Evolutionary conservation across 2,888 invertebrate species (phyloP).

Genomic region (Caenorhabditis sinica): DNA sequence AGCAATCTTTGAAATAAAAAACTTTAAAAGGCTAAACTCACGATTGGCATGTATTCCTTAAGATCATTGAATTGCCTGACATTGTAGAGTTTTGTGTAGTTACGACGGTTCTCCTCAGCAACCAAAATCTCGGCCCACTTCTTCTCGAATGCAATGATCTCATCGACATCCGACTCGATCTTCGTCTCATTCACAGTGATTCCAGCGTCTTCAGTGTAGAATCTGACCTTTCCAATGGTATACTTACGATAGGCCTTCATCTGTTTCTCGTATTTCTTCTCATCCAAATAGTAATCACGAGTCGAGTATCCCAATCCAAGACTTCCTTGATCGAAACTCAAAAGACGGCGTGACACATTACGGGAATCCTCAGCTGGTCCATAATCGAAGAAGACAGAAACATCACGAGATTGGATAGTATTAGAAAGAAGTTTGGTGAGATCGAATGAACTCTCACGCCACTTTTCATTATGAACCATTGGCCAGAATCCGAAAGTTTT

Average conservation of each 20-base stretch:
- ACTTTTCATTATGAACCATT: constrained; percentile 75
- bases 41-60: constrained; percentile 77
- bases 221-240: constrained; percentile 74
- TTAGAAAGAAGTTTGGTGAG: constrained; percentile 75
- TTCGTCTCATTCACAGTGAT: constrained; percentile 69
- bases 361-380: constrained; percentile 79
- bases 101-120: constrained; percentile 82
- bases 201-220: constrained; percentile 78
- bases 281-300: constrained; percentile 82
- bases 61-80: constrained; percentile 75
- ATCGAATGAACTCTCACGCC: constrained; percentile 68
- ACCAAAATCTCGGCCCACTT: constrained; percentile 79
- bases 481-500: constrained; percentile 78
- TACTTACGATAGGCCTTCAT: constrained; percentile 81
- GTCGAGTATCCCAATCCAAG: constrained; percentile 82
- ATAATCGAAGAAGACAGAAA: constrained; percentile 79
- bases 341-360: constrained; percentile 75
- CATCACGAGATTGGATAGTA: constrained; percentile 73
- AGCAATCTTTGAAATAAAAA: background rate
- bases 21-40: constrained; percentile 39
- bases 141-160: constrained; percentile 80
- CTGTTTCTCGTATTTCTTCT: constrained; percentile 81
- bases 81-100: constrained; percentile 79
- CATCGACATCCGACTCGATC: constrained; percentile 78
- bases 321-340: constrained; percentile 81